Conservation (phyloP, 2,888 invertebrate species). For the Pemphredon lugubris region DNA sequence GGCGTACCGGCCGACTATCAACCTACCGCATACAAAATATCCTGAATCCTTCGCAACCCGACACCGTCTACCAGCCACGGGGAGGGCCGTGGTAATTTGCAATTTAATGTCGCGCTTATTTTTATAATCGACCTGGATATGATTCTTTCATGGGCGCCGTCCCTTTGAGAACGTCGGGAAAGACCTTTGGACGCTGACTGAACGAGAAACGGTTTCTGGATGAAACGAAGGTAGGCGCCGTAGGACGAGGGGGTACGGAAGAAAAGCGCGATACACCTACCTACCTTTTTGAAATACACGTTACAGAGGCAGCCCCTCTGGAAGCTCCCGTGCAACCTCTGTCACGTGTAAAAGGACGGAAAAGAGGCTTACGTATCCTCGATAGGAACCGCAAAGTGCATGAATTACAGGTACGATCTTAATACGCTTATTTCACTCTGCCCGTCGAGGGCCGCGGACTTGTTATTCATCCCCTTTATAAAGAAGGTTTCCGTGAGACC, state of each 20-base stretch:
- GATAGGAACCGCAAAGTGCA: slow-evolving; percentile 38
- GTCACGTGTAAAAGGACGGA: slow-evolving; percentile 43
- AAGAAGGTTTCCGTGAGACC: slow-evolving; percentile 30
- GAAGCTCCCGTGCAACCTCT: slow-evolving; percentile 14
- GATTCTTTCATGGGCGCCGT: slow-evolving; percentile 59
- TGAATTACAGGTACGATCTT: slow-evolving; percentile 43
- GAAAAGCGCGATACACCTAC: background rate
- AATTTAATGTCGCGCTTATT: slow-evolving; percentile 65
- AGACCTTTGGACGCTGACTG: slow-evolving; percentile 31
- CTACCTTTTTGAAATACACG: slow-evolving; percentile 35
- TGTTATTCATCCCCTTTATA: slow-evolving; percentile 30
- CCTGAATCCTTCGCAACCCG: background rate
- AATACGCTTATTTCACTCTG: slow-evolving; percentile 37
- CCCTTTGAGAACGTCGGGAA: slow-evolving; percentile 37
- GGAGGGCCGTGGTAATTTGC: slow-evolving; percentile 57
- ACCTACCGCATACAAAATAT: slow-evolving; percentile 8
- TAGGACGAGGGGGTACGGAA: background rate
- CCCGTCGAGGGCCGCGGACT: background rate
- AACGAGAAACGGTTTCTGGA: slow-evolving; percentile 3
- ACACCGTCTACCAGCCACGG: slow-evolving; percentile 19
- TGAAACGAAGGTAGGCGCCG: background rate
- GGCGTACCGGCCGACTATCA: background rate
- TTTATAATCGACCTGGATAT: slow-evolving; percentile 65
- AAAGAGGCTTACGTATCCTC: slow-evolving; percentile 52
- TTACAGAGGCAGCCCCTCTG: slow-evolving; percentile 16